Base-by-base conservation (phyloP, 2,888 invertebrate species). In the Salticus scenicus region DNA sequence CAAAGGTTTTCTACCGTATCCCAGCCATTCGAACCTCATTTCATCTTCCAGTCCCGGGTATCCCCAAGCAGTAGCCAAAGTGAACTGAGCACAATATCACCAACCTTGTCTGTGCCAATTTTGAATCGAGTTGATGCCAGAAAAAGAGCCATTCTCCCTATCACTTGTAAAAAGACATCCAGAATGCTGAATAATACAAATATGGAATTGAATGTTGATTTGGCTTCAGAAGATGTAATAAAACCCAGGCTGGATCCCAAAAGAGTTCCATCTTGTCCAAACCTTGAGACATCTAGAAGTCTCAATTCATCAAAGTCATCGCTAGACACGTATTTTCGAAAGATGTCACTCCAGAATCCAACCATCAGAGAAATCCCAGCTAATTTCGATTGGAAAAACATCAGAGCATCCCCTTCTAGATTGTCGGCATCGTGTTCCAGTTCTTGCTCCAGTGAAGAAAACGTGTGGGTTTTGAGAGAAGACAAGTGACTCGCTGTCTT, bases 101-200 rank as follows among this genome's bases (percentile, higher is more conserved):
- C 75, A 30, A 74, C 71, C 27, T 41, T 47, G 51, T 72, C 87
- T 17, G 41, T 71, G 8, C 73, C 71, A 20, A 47, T 31, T 1
- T 47, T 85, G 17, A 70, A 70, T 41, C 85, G 87, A 24, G 72
- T 27, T 24, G 88, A 88, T 12, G 72, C 76, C 17, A 87, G 69
- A 66, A 73, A 85, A 51, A 67, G 87, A 41, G 80, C 88, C 33
- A 70, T 87, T 7, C 66, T 88, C 14, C 88, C 88, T 14, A 88
- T 88, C 64, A 88, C 87, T 24, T 84, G 88, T 41, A 83, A 78
- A 27, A 87, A 87, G 77, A 88, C 88, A 12, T 88, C 87, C 12
- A 70, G 88, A 42, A 87, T 88, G 71, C 47, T 88, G n/a, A 87
- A 67, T 14, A 87, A 87, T 28, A 79, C 79, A 0, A 87, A 79